Evolutionary conservation across 2,797 vertebrate species (phyloP), one percentile per base, ranked within the genome.

Genomic region (Anguilla marmorata): DNA sequence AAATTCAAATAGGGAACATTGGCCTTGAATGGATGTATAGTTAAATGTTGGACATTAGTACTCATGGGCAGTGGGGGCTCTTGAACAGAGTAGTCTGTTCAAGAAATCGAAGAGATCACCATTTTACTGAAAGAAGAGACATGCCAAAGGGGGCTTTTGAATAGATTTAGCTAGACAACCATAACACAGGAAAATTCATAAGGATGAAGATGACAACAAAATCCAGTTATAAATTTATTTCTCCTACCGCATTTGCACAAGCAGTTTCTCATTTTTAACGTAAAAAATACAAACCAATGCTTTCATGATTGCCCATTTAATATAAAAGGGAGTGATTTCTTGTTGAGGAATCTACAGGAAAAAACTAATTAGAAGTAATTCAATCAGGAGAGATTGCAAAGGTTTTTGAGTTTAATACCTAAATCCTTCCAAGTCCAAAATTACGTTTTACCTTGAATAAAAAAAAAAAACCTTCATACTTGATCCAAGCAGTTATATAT

Each of bases 241-340:
- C 11, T 52, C 80, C 33, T 58, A 84, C 24, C 37, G 4, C 7
- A 48, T 48, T 86, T 63, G 30, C 9, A 86, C 58, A n/a, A 37
- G 69, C 50, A 72, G 41, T 45, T 16, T 30, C 79, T 54, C 9
- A 87, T 69, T 54, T 37, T 27, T 85, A 69, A 85, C 6, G 30
- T 54, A 88, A 84, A 84, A 84, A 41, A 84, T 50, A 50, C 45
- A 82, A 82, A 82, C 45, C 45, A 82, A 82, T 82, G 79, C 79
- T 82, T 24, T 82, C 24, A 50, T n/a, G 45, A 82, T 82, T 82
- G 79, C 79, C 37, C 79, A 82, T 82, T 82, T 82, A 82, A 82
- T 82, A 82, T 82, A 82, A 82, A 82, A 82, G 79, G 45, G 79
- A 82, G 69, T 16, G 7, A 48, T 50, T 24, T 50, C 79, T 82